Evolutionary conservation across 37 sponge, comb jelly and placozoan species (phyloP), one percentile per base, ranked within the genome.

Genomic region (Chondrilla cf. caribensis): DNA sequence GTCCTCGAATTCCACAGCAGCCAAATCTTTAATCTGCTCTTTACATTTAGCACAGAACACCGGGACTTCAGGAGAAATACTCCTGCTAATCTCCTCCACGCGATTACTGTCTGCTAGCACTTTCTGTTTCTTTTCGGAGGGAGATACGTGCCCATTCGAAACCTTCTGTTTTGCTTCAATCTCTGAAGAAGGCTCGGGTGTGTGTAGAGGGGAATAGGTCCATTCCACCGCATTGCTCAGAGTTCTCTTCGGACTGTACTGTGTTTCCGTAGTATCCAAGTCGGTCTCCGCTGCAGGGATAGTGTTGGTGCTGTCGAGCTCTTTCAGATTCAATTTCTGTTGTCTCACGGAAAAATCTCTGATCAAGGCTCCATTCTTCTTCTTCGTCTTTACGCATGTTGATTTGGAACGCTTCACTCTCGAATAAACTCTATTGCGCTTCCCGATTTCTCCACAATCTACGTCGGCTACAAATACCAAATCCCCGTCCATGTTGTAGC

Each of bases 1-100:
- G 0, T 55, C 55, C 22, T 84, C 89, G 78, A 84, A 88, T 15
- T 79, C 26, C 4, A 88, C 77, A 26, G 84, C 81, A 18, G 76
- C 15, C 24, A 4, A 38, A 25, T 73, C 76, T 39, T 40, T 37
- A 7, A 73, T 73, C 76, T 39, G 7, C 76, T 73, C 22, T 1
- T 37, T 19, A 37, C 76, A 73, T 39, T 62, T 62, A 7, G 64
- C 5, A 62, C 64, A 62, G 29, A 47, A 47, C 6, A 47, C 51
- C 51, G 64, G 29, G 64, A 29, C 29, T 62, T 62, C 64, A 15
- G 64, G 29, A 29, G 25, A n/a, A 62, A 28, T 15, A 62, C 29
- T 62, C 18, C 6, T 62, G 6, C 29, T n/a, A 15, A 6, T 19
- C 6, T n/a, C 29, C 6, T 28, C 15, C 64, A n/a, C 64, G 7